phyloP scores from a whole-genome alignment of 2,113 vertebrate genomes.

The Centrocercus urophasianus region DNA sequence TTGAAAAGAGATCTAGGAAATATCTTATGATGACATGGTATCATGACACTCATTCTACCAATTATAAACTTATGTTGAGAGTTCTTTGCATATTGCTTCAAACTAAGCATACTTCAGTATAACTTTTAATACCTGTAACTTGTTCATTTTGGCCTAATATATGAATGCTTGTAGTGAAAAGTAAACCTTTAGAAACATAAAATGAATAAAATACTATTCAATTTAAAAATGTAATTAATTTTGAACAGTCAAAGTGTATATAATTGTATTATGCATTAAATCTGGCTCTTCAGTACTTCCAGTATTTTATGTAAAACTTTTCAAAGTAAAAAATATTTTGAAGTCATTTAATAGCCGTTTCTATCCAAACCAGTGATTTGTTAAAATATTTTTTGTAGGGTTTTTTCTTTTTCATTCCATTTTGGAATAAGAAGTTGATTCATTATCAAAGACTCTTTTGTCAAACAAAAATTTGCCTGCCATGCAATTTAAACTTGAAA shows the following conservation, averaged over 20 bases:
- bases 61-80: background rate
- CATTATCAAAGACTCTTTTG: background rate
- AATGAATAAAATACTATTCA: background rate
- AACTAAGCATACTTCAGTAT: background rate
- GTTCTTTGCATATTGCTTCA: background rate
- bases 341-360: rapidly evolving
- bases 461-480: background rate
- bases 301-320: background rate
- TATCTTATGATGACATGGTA: background rate
- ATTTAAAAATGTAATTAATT: too few species aligned
- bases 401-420: background rate
- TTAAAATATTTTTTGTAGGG: background rate
- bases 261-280: too few species aligned
- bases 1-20: background rate
- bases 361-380: background rate
- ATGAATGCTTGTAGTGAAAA: background rate
- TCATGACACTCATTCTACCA: background rate
- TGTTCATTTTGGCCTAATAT: background rate
- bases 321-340: background rate
- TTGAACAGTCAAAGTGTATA: too few species aligned
- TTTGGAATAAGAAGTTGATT: background rate
- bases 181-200: background rate
- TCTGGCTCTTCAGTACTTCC: background rate
- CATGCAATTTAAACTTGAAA: background rate
- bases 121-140: background rate